phyloP scores from a whole-genome alignment of 30 jellyfish, hydroid and myxozoan genomes.

The Rhopilema esculentum region DNA sequence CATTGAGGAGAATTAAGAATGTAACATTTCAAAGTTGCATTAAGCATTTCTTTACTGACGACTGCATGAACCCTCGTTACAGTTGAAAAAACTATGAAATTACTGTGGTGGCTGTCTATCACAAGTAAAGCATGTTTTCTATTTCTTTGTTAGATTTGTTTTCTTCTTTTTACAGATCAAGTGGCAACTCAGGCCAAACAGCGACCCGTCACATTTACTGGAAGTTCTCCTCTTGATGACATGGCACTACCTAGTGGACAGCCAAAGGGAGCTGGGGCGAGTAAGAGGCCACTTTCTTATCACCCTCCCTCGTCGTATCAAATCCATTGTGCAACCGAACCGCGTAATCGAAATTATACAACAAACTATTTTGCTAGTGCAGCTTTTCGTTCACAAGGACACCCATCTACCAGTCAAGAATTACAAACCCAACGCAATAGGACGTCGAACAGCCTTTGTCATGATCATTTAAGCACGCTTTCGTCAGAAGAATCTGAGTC shows the following conservation, averaged over 20 bases:
- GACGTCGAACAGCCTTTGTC: constrained; percentile 39
- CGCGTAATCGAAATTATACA: constrained; percentile 55
- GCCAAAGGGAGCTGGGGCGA: not conserved
- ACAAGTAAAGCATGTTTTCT: not conserved
- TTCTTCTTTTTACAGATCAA: not conserved
- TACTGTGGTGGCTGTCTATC: too few species aligned
- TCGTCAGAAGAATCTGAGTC: constrained; percentile 74
- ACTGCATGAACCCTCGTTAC: too few species aligned
- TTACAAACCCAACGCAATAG: constrained; percentile 1
- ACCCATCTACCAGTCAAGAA: constrained; percentile 6
- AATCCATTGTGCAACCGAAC: constrained; percentile 46
- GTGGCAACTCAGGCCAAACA: not conserved
- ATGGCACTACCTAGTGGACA: constrained; percentile 70
- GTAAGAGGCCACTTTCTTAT: constrained; percentile 65
- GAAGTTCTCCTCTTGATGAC: constrained; percentile 69
- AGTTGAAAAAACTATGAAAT: too few species aligned
- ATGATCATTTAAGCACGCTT: constrained; percentile 16
- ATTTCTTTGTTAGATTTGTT: not conserved
- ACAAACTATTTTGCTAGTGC: constrained; percentile 70
- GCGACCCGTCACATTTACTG: not conserved
- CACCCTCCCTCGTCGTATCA: constrained; percentile 71
- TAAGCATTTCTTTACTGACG: too few species aligned
- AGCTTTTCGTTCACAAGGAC: constrained; percentile 73
- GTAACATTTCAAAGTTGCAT: too few species aligned
- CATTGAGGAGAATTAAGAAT: too few species aligned